Conservation (phyloP, 2,888 invertebrate genomes). For the Rhimphoctona megacephalus region DNA sequence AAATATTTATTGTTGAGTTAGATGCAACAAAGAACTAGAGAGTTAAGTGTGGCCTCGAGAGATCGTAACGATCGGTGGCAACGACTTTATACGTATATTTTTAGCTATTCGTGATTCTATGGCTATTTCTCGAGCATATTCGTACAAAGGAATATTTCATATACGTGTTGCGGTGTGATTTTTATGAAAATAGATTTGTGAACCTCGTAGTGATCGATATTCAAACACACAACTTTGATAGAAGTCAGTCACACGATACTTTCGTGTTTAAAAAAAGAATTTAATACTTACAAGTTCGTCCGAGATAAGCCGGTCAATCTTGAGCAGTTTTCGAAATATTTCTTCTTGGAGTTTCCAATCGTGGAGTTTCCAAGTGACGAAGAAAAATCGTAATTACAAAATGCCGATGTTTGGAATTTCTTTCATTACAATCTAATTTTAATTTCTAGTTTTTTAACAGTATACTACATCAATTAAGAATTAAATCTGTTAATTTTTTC, state of each 20-base stretch:
- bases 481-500: not conserved
- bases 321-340: not conserved
- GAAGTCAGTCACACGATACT: not conserved
- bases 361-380: not conserved
- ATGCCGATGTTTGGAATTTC: not conserved
- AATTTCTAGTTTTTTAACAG: not conserved
- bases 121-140: slow-evolving; percentile 7
- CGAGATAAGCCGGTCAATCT: not conserved
- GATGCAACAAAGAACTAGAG: slow-evolving; percentile 11
- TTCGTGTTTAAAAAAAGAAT: not conserved
- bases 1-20: slow-evolving; percentile 25
- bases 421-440: not conserved
- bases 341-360: not conserved
- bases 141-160: not conserved
- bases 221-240: not conserved
- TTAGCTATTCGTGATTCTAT: slow-evolving; percentile 42
- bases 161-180: not conserved
- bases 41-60: slow-evolving; percentile 22
- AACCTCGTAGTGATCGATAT: slow-evolving; percentile 2
- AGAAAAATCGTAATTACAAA: not conserved
- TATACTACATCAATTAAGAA: not conserved
- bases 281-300: not conserved
- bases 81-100: slow-evolving; percentile 56
- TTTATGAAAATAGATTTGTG: slow-evolving; percentile 26
- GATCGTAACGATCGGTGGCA: slow-evolving; percentile 24